These are phyloP conservation scores for Pseudochirops cupreus DNA, from an alignment of 2,797 vertebrate genomes.

Conservation along the genomic window DNA sequence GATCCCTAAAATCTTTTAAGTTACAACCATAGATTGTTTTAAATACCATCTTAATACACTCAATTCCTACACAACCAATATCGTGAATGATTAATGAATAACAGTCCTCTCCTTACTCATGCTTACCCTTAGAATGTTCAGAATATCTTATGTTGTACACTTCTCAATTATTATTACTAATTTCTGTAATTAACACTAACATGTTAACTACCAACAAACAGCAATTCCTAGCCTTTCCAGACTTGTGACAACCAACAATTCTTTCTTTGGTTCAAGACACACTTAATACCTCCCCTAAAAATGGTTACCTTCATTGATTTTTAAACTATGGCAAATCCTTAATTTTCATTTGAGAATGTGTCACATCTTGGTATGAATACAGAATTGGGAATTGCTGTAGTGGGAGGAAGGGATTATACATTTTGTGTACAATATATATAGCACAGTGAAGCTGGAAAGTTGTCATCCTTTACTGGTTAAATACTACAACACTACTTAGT, in stretches of 20 bases:
- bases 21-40: too few relatives aligned
- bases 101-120: background rate
- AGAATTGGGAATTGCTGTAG: background rate
- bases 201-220: background rate
- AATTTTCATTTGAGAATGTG: background rate
- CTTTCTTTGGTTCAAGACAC: background rate
- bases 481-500: background rate
- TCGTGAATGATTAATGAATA: background rate
- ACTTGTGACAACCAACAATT: background rate
- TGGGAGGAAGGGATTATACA: background rate
- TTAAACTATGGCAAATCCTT: background rate
- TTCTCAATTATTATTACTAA: slow-evolving; percentile 16
- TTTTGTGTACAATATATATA: background rate
- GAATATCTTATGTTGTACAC: slow-evolving; percentile 21
- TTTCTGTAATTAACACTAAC: background rate
- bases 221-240: background rate
- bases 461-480: background rate
- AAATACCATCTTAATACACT: slow-evolving; percentile 37
- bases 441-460: background rate
- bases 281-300: background rate
- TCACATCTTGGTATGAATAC: background rate
- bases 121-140: slow-evolving; percentile 20
- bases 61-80: slow-evolving; percentile 6
- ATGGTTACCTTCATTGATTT: background rate
- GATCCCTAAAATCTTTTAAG: too few relatives aligned